These are phyloP conservation scores for Maniola jurtina DNA, from an alignment of 1,140 invertebrate genomes.

Conservation along the genomic window DNA sequence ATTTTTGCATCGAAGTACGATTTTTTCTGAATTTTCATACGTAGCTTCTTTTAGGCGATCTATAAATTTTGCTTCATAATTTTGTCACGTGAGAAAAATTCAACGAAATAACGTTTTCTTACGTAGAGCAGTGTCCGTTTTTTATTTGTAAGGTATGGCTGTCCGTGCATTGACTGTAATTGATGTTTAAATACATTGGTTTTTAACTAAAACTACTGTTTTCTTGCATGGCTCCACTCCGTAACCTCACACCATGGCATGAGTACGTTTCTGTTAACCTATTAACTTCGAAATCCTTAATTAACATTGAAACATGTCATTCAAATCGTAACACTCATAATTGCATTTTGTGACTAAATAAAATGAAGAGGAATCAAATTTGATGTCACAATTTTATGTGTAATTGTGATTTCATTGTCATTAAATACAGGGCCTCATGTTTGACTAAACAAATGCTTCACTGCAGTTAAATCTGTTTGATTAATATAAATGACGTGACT, in stretches of 20 bases:
- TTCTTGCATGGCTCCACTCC: slow-evolving; percentile 68
- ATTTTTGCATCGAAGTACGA: not conserved
- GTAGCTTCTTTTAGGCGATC: no score
- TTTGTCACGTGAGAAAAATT: not conserved
- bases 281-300: no score
- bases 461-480: no score
- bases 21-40: not conserved
- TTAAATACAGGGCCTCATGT: no score
- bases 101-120: not conserved
- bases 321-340: no score
- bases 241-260: slow-evolving; percentile 47
- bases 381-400: no score
- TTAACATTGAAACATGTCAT: no score
- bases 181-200: slow-evolving; percentile 68
- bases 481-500: no score
- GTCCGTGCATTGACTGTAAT: slow-evolving; percentile 63
- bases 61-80: not conserved
- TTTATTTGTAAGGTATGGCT: slow-evolving; percentile 46
- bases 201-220: slow-evolving; percentile 63
- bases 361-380: no score
- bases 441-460: no score
- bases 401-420: no score
- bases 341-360: no score
- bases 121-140: slow-evolving; percentile 44
- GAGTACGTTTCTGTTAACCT: slow-evolving; percentile 17